Conservation (phyloP, 2,113 vertebrate species). For the Urocitellus parryii region DNA sequence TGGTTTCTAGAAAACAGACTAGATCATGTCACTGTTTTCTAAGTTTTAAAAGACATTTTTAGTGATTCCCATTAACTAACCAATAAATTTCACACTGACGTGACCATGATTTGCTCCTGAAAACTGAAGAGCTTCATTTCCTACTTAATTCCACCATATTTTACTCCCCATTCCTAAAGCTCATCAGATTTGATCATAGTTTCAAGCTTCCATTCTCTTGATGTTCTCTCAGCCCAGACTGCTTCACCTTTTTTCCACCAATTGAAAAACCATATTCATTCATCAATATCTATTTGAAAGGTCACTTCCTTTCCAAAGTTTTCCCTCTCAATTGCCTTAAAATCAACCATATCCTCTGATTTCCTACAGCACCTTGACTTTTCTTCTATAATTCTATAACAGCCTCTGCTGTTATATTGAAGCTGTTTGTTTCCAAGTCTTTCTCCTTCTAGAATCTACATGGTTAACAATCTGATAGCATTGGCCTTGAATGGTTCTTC, state of each 20-base stretch:
- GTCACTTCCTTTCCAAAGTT: background rate
- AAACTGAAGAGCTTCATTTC: background rate
- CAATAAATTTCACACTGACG: background rate
- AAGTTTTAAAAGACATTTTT: background rate
- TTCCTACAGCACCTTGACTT: background rate
- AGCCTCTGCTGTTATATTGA: background rate
- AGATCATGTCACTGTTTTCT: background rate
- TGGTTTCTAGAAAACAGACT: background rate
- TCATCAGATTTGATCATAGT: background rate
- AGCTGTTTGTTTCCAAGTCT: conserved; percentile 8
- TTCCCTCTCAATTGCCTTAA: conserved; percentile 4
- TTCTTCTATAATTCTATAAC: background rate
- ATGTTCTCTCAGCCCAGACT: background rate
- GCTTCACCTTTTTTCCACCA: background rate
- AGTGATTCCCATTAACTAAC: background rate
- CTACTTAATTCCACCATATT: background rate
- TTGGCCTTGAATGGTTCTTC: conserved; percentile 18
- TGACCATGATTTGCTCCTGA: background rate
- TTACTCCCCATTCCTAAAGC: background rate
- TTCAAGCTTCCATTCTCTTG: background rate
- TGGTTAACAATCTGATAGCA: background rate
- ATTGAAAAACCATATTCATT: conserved; percentile 36
- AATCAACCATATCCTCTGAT: background rate
- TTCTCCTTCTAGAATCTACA: conserved; percentile 31
- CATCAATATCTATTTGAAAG: conserved; percentile 1